These are phyloP conservation scores for Triplophysa rosa DNA, from an alignment of 2,113 vertebrate genomes.

Conservation along the genomic window DNA sequence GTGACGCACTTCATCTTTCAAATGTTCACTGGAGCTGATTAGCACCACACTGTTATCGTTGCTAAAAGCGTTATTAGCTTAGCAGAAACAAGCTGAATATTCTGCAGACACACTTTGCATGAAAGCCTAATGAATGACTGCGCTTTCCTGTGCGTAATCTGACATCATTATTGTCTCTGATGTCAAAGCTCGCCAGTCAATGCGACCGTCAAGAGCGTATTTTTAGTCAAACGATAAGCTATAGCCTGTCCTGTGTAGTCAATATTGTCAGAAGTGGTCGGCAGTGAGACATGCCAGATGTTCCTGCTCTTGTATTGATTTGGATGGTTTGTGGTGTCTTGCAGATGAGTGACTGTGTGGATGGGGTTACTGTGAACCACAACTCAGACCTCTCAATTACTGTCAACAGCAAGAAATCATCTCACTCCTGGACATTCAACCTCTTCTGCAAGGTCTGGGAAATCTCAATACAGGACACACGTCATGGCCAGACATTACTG, in stretches of 20 bases:
- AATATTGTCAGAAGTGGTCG: not conserved
- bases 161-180: not conserved
- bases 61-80: too few species aligned
- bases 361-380: slow-evolving; percentile 92
- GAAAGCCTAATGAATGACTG: not conserved
- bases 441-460: slow-evolving; percentile 93
- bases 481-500: not conserved
- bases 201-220: not conserved
- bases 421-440: slow-evolving; percentile 94
- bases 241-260: not conserved
- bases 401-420: slow-evolving; percentile 93
- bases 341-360: slow-evolving; percentile 92
- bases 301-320: not conserved
- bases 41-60: too few species aligned
- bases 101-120: not conserved
- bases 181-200: not conserved
- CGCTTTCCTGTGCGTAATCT: not conserved
- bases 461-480: not conserved
- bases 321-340: slow-evolving; percentile 18
- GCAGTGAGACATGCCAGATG: not conserved
- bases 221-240: not conserved
- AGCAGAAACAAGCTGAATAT: too few species aligned
- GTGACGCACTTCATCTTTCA: too few species aligned
- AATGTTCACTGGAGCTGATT: too few species aligned
- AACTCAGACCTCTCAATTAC: slow-evolving; percentile 89